phyloP scores from a whole-genome alignment of 2,113 vertebrate species.

The Crypturellus undulatus region DNA sequence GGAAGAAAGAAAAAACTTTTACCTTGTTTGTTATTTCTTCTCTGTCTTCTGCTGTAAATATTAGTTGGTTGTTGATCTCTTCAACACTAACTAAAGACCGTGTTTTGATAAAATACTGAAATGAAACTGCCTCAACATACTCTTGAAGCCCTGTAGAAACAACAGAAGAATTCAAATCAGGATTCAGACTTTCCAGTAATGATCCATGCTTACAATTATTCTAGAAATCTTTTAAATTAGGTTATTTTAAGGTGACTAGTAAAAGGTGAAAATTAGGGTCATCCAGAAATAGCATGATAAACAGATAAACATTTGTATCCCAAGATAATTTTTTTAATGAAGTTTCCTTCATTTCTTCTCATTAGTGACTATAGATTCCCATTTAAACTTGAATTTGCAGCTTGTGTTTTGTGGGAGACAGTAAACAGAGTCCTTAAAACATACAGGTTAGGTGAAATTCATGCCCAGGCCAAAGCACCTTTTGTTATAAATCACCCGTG shows the following conservation, averaged over 20 bases:
- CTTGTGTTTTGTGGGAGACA: not conserved
- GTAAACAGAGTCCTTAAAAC: not conserved
- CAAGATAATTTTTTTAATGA: not conserved
- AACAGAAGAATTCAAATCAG: not conserved
- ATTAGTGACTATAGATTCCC: not conserved
- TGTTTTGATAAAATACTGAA: slow-evolving; percentile 95
- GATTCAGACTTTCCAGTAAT: not conserved
- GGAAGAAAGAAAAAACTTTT: slow-evolving; percentile 55
- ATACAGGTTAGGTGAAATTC: not conserved
- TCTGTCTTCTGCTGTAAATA: slow-evolving; percentile 84
- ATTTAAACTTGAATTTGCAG: not conserved
- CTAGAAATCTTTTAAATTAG: not conserved
- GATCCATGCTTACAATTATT: not conserved
- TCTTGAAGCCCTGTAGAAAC: slow-evolving; percentile 90
- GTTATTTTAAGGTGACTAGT: not conserved
- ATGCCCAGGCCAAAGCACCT: not conserved
- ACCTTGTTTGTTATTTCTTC: slow-evolving; percentile 78
- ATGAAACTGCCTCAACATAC: slow-evolving; percentile 95
- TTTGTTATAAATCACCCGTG: not conserved
- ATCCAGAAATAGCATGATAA: not conserved
- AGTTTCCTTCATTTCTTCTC: not conserved
- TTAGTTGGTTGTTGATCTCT: slow-evolving; percentile 91
- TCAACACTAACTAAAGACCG: slow-evolving; percentile 92
- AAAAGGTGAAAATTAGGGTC: not conserved
- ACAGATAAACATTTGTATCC: not conserved